Evolutionary conservation across 2,888 invertebrate genomes (phyloP), one percentile per base, ranked within the genome.

Genomic region (Pterostichus madidus): DNA sequence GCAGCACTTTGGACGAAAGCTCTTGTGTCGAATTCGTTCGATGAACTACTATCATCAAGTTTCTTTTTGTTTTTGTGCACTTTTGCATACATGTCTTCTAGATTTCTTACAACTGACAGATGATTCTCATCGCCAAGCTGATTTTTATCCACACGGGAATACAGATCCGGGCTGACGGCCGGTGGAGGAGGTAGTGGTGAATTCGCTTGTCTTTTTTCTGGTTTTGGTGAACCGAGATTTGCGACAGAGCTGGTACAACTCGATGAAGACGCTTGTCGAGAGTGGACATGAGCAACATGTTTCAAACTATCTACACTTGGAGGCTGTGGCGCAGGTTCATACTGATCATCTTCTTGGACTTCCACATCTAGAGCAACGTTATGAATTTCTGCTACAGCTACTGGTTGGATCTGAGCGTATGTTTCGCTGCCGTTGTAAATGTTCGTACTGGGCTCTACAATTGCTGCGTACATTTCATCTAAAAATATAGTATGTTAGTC

Each of bases 381-480:
- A 76, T 84, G 89, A 10, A 89, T 86, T 85, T 89, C 90, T 5
- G 87, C 89, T 3, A 89, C 89, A 0, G 88, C 88, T 35, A 87
- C 89, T 84, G 94, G 93, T 85, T 93, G 94, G 85, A 97, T 96
- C 90, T 96, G 96, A 77, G 96, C 96, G 89, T 96, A 97, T 0
- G 96, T 96, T 89, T 96, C 97, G 73, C 96, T 96, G 1, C 96
- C 96, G 86, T 94, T 94, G 89, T 96, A 92, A 35, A 94, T 92
- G 84, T 92, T 92, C 87, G 91, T 91, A 85, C 91, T 91, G 52
- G 95, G 94, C 87, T 97, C 97, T 86, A 96, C 96, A 84, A 97
- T 97, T 2, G 97, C 97, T 0, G 97, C 97, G 89, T 97, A 97
- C 92, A 96, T 96, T 90, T 97, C 97, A 89, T 97, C 97, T 96